phyloP scores from a whole-genome alignment of 2,797 vertebrate species.

The Chaunax sp. region DNA sequence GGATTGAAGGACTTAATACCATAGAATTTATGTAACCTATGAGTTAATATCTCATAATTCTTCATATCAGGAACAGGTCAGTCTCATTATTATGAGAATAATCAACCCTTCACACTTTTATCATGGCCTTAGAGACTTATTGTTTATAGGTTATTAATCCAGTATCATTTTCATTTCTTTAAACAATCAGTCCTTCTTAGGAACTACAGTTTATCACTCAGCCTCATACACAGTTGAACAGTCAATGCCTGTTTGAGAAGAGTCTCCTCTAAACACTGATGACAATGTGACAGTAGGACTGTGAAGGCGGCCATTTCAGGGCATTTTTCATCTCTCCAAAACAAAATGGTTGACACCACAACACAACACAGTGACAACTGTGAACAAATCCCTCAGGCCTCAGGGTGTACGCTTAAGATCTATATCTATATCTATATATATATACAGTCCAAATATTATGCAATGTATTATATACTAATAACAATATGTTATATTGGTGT shows the following conservation, averaged over 20 bases:
- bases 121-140: too few relatives aligned
- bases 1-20: not conserved
- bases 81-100: too few relatives aligned
- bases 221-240: not conserved
- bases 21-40: too few relatives aligned
- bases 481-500: too few relatives aligned
- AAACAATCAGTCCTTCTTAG: too few relatives aligned
- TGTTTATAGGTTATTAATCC: too few relatives aligned
- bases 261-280: not conserved
- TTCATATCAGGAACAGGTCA: too few relatives aligned
- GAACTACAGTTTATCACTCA: not conserved
- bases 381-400: accelerated
- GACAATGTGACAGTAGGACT: not conserved
- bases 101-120: too few relatives aligned
- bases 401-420: accelerated
- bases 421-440: too few relatives aligned
- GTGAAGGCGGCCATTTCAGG: conserved; percentile 65
- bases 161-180: not conserved
- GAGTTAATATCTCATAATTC: too few relatives aligned
- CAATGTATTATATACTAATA: too few relatives aligned
- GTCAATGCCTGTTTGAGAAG: not conserved
- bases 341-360: conserved; percentile 69
- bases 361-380: accelerated
- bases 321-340: not conserved
- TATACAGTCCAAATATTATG: too few relatives aligned